Evolutionary conservation across 2,888 invertebrate species (phyloP), one percentile per base, ranked within the genome.

Genomic region (Allolobophora icterica): DNA sequence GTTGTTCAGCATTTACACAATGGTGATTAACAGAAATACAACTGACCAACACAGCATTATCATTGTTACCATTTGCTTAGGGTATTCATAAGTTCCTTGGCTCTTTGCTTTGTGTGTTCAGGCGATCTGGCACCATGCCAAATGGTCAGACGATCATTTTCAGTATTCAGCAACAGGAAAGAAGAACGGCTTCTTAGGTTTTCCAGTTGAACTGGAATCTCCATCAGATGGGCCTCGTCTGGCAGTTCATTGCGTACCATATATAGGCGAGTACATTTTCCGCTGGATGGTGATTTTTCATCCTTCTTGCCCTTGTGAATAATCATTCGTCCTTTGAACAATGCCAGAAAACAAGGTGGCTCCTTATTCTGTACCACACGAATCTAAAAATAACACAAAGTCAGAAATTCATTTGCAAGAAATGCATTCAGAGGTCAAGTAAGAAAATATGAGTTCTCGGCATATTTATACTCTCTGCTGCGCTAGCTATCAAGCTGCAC

Each of bases 41-140:
- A 8, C 3, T 5, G 0, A 71, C 19, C 30, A n/a, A 4, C 71
- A 71, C 30, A 71, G n/a, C 71, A 71, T 71, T 13, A 11, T 71
- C 71, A 71, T 2, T 38, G 6, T 45, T 42, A 89, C 89, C 93
- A 94, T 91, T 94, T 93, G 91, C 94, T 93, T 17, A 95, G 91
- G 71, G 93, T 94, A 35, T 94, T 92, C 19, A 94, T 94, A 45
- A 94, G 94, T 89, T 92, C 92, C 24, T 93, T 87, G 11, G 94
- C 94, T 90, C 97, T 96, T 94, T 96, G 33, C 40, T 87, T n/a
- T n/a, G 97, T 97, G 94, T 97, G 97, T 90, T 96, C 96, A 83
- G 97, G 96, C 90, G 97, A 96, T 94, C 97, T 97, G 89, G 96
- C 96, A 11, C 98, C 98, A 94, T 98, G 97, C 98, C 98, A 98